Evolutionary conservation across 2,797 vertebrate species (phyloP).

Genomic region (Carcharodon carcharias): DNA sequence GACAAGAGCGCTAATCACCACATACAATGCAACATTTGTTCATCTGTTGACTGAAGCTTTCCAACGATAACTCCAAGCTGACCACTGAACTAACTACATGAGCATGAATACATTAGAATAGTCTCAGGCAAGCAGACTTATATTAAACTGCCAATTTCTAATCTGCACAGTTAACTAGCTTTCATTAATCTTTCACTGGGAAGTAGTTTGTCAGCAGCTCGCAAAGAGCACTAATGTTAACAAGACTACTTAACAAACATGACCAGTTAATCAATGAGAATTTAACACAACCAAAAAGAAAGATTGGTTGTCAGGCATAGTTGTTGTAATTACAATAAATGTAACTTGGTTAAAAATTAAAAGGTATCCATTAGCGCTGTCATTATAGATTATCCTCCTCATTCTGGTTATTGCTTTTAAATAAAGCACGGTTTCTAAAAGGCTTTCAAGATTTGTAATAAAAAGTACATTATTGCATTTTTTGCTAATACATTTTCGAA

Average conservation of each 20-base stretch:
- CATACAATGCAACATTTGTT: slow-evolving; percentile 80
- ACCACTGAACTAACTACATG: slow-evolving; percentile 85
- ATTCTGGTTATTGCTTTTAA: slow-evolving; percentile 34
- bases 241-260: slow-evolving; percentile 91
- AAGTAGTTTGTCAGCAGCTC: slow-evolving; percentile 73
- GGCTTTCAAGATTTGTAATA: slow-evolving; percentile 38
- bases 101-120: slow-evolving; percentile 97
- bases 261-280: slow-evolving; percentile 97
- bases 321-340: slow-evolving; percentile 35
- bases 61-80: slow-evolving; percentile 89
- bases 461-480: slow-evolving; percentile 38
- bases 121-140: slow-evolving; percentile 85
- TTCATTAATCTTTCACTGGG: slow-evolving; percentile 76
- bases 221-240: slow-evolving; percentile 78
- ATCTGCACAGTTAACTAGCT: slow-evolving; percentile 74
- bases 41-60: slow-evolving; percentile 83
- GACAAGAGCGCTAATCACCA: slow-evolving; percentile 94
- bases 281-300: slow-evolving; percentile 87
- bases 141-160: slow-evolving; percentile 85
- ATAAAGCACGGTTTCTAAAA: slow-evolving; percentile 34
- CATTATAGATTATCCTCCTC: slow-evolving; percentile 32
- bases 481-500: slow-evolving; percentile 34
- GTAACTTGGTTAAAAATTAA: slow-evolving; percentile 38
- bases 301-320: slow-evolving; percentile 32
- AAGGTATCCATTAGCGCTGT: slow-evolving; percentile 33